phyloP scores from a whole-genome alignment of 2,113 vertebrate genomes.

The Cephalopholis sonnerati region DNA sequence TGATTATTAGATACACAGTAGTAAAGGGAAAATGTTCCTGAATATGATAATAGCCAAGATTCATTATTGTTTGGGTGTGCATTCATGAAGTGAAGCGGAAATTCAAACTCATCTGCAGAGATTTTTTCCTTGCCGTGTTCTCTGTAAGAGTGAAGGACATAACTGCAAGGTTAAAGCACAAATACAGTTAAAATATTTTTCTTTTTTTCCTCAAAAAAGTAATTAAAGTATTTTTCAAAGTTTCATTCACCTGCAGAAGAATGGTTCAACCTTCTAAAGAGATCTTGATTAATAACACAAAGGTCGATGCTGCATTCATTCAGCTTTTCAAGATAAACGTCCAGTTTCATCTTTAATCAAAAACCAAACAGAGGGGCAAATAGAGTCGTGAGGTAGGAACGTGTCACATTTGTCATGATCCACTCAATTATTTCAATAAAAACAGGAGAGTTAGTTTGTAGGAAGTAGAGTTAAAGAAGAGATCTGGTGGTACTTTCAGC shows the following conservation, averaged over 20 bases:
- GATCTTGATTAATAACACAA: background rate
- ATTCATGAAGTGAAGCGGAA: conserved; percentile 11
- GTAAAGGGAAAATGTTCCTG: conserved; percentile 25
- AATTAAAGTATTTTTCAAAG: conserved; percentile 1
- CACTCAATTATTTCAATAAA: background rate
- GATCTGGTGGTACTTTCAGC: too few relatives aligned
- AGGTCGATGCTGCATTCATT: conserved; percentile 4
- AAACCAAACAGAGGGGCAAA: background rate
- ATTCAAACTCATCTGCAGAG: background rate
- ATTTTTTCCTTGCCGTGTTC: background rate
- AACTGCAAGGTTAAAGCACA: background rate
- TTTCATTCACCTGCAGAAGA: conserved; percentile 15
- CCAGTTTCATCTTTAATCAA: conserved; percentile 9
- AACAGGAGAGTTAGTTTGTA: background rate
- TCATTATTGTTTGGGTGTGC: conserved; percentile 30
- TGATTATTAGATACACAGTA: conserved; percentile 29
- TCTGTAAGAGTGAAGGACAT: conserved; percentile 17
- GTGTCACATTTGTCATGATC: background rate
- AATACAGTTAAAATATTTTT: background rate
- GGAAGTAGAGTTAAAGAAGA: background rate
- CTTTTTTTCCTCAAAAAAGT: background rate
- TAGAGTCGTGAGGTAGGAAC: background rate
- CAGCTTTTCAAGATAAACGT: background rate
- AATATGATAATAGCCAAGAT: conserved; percentile 25
- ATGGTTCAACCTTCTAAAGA: background rate